A percentile compares a stretch with the other conserved stretches of the same genome.
Conservation (phyloP, 2,113 vertebrate species). For the Saimiri boliviensis region DNA sequence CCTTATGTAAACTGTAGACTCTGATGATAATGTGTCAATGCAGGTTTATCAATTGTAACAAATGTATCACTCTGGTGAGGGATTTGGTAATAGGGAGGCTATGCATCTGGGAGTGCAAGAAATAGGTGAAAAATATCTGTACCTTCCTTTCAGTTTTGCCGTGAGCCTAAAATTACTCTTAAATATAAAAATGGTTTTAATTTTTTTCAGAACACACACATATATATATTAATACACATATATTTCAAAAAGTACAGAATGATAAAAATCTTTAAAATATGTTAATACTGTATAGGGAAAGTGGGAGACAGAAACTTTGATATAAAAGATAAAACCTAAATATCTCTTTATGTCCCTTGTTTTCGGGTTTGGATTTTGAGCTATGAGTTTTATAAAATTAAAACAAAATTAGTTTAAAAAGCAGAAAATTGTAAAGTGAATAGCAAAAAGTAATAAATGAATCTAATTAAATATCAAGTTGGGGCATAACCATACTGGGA, state of each 20-base stretch:
- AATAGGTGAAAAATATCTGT: not conserved
- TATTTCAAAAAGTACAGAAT: not conserved
- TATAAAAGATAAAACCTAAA: not conserved
- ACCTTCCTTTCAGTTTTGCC: not conserved
- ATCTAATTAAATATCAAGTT: not conserved
- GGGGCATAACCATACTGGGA: not conserved
- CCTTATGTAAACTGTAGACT: not conserved
- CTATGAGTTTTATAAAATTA: not conserved
- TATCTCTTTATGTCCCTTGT: not conserved
- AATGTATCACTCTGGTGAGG: not conserved
- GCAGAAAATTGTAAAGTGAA: not conserved
- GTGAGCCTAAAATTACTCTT: not conserved
- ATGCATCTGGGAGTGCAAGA: not conserved
- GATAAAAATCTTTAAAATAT: not conserved
- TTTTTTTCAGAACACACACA: not conserved
- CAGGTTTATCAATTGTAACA: not conserved
- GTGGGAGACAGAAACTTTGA: not conserved
- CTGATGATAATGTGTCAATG: not conserved
- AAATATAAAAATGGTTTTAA: not conserved
- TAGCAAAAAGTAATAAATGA: not conserved
- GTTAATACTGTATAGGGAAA: not conserved
- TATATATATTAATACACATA: not conserved
- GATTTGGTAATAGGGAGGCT: not conserved
- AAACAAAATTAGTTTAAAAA: not conserved
- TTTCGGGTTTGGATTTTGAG: not conserved